Percentiles rank a stretch among this genome's conserved stretches.
These are phyloP conservation scores for Drosophila ezoana DNA, from an alignment of 2,888 invertebrate genomes.

Conservation along the genomic window DNA sequence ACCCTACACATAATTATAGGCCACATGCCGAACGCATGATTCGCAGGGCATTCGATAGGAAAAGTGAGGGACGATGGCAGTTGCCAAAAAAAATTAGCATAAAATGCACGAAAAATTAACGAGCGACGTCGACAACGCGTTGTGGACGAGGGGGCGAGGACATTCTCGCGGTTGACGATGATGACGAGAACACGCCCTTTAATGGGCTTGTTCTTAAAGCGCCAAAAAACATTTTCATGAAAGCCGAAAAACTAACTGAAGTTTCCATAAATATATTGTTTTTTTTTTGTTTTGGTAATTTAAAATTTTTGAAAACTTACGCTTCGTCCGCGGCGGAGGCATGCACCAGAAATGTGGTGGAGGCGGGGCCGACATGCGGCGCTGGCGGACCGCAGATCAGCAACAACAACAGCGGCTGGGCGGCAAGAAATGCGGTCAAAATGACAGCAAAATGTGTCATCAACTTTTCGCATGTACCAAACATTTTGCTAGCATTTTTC, in stretches of 20 bases:
- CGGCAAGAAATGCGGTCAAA: slow-evolving; percentile 83
- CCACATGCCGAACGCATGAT: slow-evolving; percentile 44
- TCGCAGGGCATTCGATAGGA: slow-evolving; percentile 41
- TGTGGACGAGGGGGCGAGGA: slow-evolving; percentile 14
- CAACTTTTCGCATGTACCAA: slow-evolving; percentile 84
- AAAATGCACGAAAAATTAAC: slow-evolving; percentile 72
- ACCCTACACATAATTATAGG: slow-evolving; percentile 21
- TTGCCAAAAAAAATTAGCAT: slow-evolving; percentile 75
- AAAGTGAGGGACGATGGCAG: slow-evolving; percentile 35
- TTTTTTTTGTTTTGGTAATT: neutral
- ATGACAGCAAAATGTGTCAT: slow-evolving; percentile 84
- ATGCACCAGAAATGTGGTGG: slow-evolving; percentile 58
- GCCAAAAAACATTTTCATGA: slow-evolving; percentile 18
- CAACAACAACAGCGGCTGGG: slow-evolving; percentile 81
- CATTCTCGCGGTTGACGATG: slow-evolving; percentile 14
- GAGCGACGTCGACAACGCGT: slow-evolving; percentile 59
- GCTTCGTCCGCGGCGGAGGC: slow-evolving; percentile 84
- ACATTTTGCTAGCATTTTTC: slow-evolving; percentile 85
- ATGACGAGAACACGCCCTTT: slow-evolving; percentile 61
- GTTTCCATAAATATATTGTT: neutral
- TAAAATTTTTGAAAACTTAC: slow-evolving; percentile 71
- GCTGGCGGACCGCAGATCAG: slow-evolving; percentile 74
- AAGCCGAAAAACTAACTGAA: neutral
- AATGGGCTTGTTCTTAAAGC: slow-evolving; percentile 55
- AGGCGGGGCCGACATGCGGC: slow-evolving; percentile 64